A percentile compares a stretch with the other conserved stretches of the same genome.
These are phyloP conservation scores for Cyclura pinguis DNA, from an alignment of 2,797 vertebrate species.

Conservation along the genomic window DNA sequence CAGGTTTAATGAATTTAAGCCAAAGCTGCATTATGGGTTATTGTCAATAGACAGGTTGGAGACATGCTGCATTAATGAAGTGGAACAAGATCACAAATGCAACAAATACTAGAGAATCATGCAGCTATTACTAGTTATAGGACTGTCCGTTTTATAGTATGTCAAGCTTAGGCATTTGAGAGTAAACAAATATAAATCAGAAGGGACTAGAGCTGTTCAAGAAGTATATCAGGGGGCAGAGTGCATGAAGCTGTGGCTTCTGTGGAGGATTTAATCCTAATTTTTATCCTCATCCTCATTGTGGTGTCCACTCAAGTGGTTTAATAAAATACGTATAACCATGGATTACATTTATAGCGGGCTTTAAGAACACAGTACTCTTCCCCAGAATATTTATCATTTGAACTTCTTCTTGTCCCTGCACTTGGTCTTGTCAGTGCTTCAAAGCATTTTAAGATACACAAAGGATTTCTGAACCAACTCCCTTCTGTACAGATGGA, in stretches of 20 bases:
- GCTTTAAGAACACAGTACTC: background rate
- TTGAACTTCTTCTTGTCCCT: background rate
- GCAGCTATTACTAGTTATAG: constrained; percentile 46
- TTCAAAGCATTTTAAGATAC: background rate
- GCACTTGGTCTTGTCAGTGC: background rate
- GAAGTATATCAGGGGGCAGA: constrained; percentile 15
- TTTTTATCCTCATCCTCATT: constrained; percentile 26
- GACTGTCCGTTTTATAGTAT: constrained; percentile 16
- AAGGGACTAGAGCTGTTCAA: constrained; percentile 11
- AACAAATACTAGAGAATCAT: background rate
- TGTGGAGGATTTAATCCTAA: constrained; percentile 22
- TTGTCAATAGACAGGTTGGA: constrained; percentile 67
- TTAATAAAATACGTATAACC: background rate
- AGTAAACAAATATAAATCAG: constrained; percentile 46
- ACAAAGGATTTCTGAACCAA: constrained; percentile 14
- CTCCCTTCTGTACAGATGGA: background rate
- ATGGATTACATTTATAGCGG: background rate
- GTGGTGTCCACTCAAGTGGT: background rate
- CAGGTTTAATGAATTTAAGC: constrained; percentile 72
- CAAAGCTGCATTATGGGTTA: constrained; percentile 72
- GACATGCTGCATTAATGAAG: constrained; percentile 59
- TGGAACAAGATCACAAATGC: constrained; percentile 42
- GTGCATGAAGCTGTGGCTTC: background rate
- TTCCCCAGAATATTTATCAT: constrained; percentile 4
- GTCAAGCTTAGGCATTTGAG: constrained; percentile 51